Evolutionary conservation across 1,140 invertebrate genomes (phyloP).

Genomic region (Planococcus citri): DNA sequence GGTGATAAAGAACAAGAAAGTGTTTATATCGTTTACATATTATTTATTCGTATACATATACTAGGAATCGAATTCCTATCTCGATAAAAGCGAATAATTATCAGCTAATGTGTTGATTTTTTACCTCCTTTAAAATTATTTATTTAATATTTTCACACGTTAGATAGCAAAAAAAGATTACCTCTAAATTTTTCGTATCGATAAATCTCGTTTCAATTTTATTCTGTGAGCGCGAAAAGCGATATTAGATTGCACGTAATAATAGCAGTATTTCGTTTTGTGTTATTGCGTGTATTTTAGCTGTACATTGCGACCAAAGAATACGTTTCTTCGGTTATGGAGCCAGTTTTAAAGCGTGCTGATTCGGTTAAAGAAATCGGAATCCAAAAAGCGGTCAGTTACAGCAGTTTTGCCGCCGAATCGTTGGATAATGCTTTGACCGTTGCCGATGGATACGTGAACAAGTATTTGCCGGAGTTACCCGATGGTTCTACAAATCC

Average conservation of each 20-base stretch:
- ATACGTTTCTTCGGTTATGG: constrained; percentile 50
- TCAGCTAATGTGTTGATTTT: background rate
- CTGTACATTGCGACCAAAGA: constrained; percentile 62
- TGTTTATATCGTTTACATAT: background rate
- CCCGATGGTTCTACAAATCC: constrained; percentile 10
- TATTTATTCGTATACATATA: background rate
- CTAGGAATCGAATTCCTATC: constrained; percentile 6
- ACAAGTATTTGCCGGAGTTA: constrained; percentile 58
- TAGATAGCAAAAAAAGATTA: background rate
- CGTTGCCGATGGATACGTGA: constrained; percentile 63
- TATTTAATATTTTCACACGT: background rate
- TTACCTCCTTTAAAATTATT: background rate
- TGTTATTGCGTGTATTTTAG: constrained; percentile 34
- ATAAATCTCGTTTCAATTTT: background rate
- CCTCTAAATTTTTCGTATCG: background rate
- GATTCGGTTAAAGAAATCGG: constrained; percentile 64
- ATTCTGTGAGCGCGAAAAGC: background rate
- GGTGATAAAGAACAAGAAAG: background rate
- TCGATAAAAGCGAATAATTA: background rate
- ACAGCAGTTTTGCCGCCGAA: constrained; percentile 46
- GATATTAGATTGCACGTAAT: too few species aligned
- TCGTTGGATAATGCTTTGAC: constrained; percentile 55
- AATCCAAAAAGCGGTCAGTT: constrained; percentile 45
- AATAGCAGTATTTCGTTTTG: background rate
- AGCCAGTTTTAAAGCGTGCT: constrained; percentile 53